These are phyloP conservation scores for Hyperoplus immaculatus DNA, from an alignment of 2,797 vertebrate genomes.

Conservation along the genomic window DNA sequence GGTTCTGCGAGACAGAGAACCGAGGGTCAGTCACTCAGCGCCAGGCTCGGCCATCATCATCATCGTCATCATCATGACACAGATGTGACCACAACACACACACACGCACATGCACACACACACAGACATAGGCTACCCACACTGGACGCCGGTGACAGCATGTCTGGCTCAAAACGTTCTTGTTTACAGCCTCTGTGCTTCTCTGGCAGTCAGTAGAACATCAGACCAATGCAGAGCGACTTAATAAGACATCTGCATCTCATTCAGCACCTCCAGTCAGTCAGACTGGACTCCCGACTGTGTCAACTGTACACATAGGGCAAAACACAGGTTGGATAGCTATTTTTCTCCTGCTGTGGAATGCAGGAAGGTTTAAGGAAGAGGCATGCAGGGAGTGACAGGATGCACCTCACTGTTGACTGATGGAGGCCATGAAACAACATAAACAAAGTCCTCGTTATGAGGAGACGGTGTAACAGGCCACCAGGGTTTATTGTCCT, in stretches of 20 bases:
- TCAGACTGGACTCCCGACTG: slow-evolving; percentile 50
- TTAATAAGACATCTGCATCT: slow-evolving; percentile 62
- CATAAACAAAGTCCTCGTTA: slow-evolving; percentile 29
- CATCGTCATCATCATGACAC: slow-evolving; percentile 40
- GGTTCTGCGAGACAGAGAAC: slow-evolving; percentile 51
- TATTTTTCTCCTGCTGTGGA: slow-evolving; percentile 51
- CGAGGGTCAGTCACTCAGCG: slow-evolving; percentile 37
- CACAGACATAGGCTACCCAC: slow-evolving; percentile 18
- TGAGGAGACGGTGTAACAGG: not conserved
- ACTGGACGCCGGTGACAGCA: slow-evolving; percentile 53
- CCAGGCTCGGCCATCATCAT: slow-evolving; percentile 37
- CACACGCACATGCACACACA: slow-evolving; percentile 29
- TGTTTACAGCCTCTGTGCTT: slow-evolving; percentile 60
- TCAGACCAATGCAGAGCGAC: slow-evolving; percentile 31
- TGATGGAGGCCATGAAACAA: slow-evolving; percentile 43
- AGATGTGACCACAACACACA: slow-evolving; percentile 45
- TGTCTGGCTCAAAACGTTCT: slow-evolving; percentile 60
- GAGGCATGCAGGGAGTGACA: slow-evolving; percentile 53
- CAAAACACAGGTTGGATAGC: slow-evolving; percentile 48
- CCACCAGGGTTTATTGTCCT: slow-evolving; percentile 8
- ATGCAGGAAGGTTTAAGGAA: slow-evolving; percentile 60
- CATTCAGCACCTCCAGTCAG: slow-evolving; percentile 48
- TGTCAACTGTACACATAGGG: slow-evolving; percentile 52
- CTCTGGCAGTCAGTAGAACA: slow-evolving; percentile 33
- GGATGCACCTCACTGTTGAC: slow-evolving; percentile 67